Base-by-base conservation (phyloP, 2,797 vertebrate species). In the Tapera naevia region DNA sequence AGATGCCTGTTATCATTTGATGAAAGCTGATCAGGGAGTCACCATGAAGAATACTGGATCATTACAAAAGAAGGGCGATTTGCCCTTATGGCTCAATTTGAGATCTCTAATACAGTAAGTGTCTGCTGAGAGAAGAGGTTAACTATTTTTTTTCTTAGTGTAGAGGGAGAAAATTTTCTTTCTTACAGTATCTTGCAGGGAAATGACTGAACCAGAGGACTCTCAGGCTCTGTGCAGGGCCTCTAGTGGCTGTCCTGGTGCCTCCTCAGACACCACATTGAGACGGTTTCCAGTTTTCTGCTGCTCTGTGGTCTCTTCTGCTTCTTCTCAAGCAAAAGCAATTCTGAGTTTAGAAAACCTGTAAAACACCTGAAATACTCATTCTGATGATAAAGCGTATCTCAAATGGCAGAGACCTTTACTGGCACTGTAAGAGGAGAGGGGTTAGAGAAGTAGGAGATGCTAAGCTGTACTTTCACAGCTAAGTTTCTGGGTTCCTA, bases 11-110 rank as follows among this genome's bases (percentile, higher is more conserved):
- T 91, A 51, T n/a, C 62, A 12, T 46, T 35, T 79, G 88, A 91
- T 89, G 82, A 54, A 91, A 70, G 89, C 93, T 90, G 91, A 93
- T 81, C 10, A 10, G 39, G 62, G 86, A 88, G 46, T 37, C 9
- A 2, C 19, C 6, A 48, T 93, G 88, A 65, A 91, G 81, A 85
- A 88, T 73, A 93, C 1, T 75, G 78, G 66, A 84, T 94, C 83
- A 41, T 86, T 94, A 91, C 22, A 80, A 66, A 69, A 90, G 90
- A 93, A 82, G 28, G 81, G 83, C 86, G 84, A 81, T 79, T 94
- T 56, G 66, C 78, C 48, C 83, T 94, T 81, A 73, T 60, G 73
- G 73, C 64, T 95, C 67, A 70, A 41, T 58, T 37, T 79, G 62
- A 86, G 39, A 54, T 51, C 84, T 66, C 70, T 90, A 73, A 93